Evolutionary conservation across 2,797 vertebrate species (phyloP), one percentile per base, ranked within the genome.

Genomic region (Myotis findleyi): DNA sequence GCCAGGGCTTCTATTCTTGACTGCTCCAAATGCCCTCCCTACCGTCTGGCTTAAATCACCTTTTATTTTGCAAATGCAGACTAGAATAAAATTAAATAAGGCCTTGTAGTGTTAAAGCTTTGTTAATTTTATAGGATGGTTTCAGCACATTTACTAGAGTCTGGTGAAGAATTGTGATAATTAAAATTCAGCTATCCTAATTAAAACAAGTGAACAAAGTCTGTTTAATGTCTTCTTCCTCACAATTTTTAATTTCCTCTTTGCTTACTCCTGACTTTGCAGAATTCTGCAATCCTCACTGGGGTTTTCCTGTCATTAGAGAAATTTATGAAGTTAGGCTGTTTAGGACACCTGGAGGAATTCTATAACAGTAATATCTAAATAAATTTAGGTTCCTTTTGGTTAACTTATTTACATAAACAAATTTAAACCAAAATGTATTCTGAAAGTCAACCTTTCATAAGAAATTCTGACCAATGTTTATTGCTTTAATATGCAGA

Each of bases 151-250:
- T 96, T 95, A 62, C 93, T 77, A 72, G 94, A 92, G 59, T 90
- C 89, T 97, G 94, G 85, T 97, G 90, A 96, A 95, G 94, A 97
- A 96, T 14, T 80, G 51, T 76, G 76, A 96, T 96, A 97, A 97
- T 97, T 96, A 97, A 97, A 97, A 97, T 96, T 97, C 87, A 94
- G 81, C 77, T 92, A 71, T 83, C 64, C 95, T 97, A 97, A 97
- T 97, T 95, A 97, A 97, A 97, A 96, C 77, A 83, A 95, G 76
- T 76, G 96, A 96, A 76, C 13, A 82, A 96, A 97, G 53, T 90
- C 93, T 96, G 47, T 84, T 94, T 95, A 94, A 94, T 97, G 89
- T 80, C 64, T 64, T 51, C 88, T 95, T 90, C 38, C 62, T 80
- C 69, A 80, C 76, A 95, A 90, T 90, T 96, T 96, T 96, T 93